Conservation (phyloP, 2,888 invertebrate genomes). For the Dicyrtomina minuta region DNA sequence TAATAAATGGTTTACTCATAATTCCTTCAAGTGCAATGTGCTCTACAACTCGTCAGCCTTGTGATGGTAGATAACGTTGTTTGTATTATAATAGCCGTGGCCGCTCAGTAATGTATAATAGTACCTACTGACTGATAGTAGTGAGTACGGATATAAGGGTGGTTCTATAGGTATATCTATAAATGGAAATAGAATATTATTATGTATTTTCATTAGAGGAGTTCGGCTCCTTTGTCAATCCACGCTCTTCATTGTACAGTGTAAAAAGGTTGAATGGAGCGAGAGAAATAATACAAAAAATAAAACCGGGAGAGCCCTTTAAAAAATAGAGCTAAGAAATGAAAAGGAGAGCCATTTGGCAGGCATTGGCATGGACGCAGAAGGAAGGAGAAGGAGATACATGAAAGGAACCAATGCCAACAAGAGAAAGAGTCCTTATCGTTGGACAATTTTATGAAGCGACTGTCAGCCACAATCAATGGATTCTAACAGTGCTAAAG, state of each 20-base stretch:
- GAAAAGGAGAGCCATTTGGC: neutral
- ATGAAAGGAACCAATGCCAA: neutral
- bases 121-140: too few species aligned
- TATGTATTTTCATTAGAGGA: too few species aligned
- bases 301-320: neutral
- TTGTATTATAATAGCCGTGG: too few species aligned
- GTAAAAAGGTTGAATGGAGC: slow-evolving; percentile 24
- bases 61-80: too few species aligned
- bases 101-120: too few species aligned
- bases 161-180: too few species aligned
- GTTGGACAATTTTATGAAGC: slow-evolving; percentile 32
- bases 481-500: slow-evolving; percentile 25
- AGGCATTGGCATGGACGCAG: neutral
- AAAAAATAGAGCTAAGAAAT: neutral
- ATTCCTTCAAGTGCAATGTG: too few species aligned
- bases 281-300: slow-evolving; percentile 25
- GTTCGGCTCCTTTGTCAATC: slow-evolving; percentile 24
- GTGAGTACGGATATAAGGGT: too few species aligned
- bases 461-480: slow-evolving; percentile 35
- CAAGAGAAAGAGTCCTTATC: slow-evolving; percentile 11
- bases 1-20: too few species aligned
- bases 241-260: too few species aligned
- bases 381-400: neutral
- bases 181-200: too few species aligned
- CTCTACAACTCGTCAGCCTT: too few species aligned